Base-by-base conservation (phyloP, 2,888 invertebrate species). In the Liposcelis brunnea region DNA sequence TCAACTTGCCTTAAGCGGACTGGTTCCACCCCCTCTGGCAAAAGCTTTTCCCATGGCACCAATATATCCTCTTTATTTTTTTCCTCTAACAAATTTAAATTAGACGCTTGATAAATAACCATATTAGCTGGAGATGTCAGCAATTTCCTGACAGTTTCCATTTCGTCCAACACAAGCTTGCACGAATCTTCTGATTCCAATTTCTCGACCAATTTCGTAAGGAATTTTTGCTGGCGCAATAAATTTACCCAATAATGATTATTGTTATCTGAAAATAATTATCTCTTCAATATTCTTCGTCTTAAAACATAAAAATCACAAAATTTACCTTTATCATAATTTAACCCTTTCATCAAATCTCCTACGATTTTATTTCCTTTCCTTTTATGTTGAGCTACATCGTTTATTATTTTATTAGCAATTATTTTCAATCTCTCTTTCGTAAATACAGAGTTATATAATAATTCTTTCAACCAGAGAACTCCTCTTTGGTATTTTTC, bases 371-470 rank as follows among this genome's bases (percentile, higher is more conserved):
- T 71, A 55, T 74, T 66, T 2, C 87, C 90, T 48, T 75, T 72
- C 32, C 81, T 66, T 58, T 82, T 82, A 45, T 75, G 71, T 60
- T 80, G 77, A 1, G 84, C 71, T 1, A 86, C 80, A 50, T 85
- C 81, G 53, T 85, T 87, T 42, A 80, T 71, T 65, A 90, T 72
- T 61, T 89, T 83, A 49, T 77, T 77, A 0, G 83, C 80, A 51
- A 84, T 77, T 19, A 86, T 77, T 54, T 78, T 72, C 38, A 89
- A 60, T 50, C 89, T 67, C 43, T 86, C 84, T 11, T 72, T 69
- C 0, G 75, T 77, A 52, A 89, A 73, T 51, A 76, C 71, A 1
- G 80, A 75, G 6, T 74, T 62, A 55, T 75, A 81, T 26, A 91
- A 58, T 21, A 91, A 66, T 54, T 89, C 82, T 51, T 74, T 70